Evolutionary conservation across 92 coral and sea anemone species (phyloP), one percentile per base, ranked within the genome.

Genomic region (Bergia puertoricense): DNA sequence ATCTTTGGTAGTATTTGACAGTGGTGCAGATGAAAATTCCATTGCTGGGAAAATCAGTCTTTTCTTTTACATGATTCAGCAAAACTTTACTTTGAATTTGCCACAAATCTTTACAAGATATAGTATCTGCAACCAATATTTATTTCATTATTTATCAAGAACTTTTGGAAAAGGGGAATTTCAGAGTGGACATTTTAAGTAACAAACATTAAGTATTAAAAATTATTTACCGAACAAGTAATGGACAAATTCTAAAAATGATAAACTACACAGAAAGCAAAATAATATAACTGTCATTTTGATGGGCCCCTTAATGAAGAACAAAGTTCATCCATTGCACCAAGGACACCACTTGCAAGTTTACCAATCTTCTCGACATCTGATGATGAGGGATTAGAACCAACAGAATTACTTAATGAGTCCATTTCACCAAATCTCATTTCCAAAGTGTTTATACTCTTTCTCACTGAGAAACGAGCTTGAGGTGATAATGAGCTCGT

Each of bases 401-500:
- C 96, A 38, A 93, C 93, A 82, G 94, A 92, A 67, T 92, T 93
- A 40, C 92, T 85, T 45, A 95, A 89, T 0, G 91, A 94, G 86
- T 94, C 92, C 75, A 95, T 81, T 62, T 95, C 98, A 90, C 89
- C 89, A 90, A 90, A 94, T 81, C 90, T 95, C 44, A 88, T 88
- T 66, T 95, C 98, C 41, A 94, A 94, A 62, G 94, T 93, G 46
- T 92, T 94, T 38, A 94, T 93, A 43, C 91, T 94, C 81, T 93
- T 92, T 54, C 98, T 88, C 41, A 95, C 96, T 88, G 76, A 94
- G 79, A 93, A 95, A 45, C 98, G 91, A 1, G 96, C 96, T 66
- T 95, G 98, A 22, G 98, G 98, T 68, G 94, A 89, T 67, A 95
- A 80, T 2, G 98, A 90, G 79, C 94, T 96, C 4, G 95, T 95